Percentiles rank a stretch among this genome's conserved stretches.
phyloP scores from a whole-genome alignment of 2,888 invertebrate species.

The Diloba caeruleocephala region DNA sequence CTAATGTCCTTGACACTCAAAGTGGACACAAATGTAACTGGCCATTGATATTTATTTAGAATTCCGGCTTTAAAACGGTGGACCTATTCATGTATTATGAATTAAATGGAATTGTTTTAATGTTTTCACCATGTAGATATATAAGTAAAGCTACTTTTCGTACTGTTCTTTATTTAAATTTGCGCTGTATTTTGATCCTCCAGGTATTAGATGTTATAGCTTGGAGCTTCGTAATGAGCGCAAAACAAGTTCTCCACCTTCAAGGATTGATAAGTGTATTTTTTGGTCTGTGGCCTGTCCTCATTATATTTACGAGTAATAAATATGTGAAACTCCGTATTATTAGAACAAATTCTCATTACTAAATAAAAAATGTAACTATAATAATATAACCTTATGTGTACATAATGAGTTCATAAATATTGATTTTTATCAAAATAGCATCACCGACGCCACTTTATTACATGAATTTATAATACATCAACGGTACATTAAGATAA shows the following conservation, averaged over 20 bases:
- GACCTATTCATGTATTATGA: constrained; percentile 8
- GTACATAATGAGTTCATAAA: constrained; percentile 1
- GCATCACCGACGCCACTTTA: constrained; percentile 4
- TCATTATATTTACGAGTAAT: too few relatives aligned
- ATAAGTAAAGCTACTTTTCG: too few relatives aligned
- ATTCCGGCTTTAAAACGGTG: constrained; percentile 9
- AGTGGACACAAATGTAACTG: constrained; percentile 39
- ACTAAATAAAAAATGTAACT: neutral
- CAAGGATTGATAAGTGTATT: too few relatives aligned
- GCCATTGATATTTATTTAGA: constrained; percentile 32
- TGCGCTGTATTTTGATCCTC: too few relatives aligned
- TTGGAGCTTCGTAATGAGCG: too few relatives aligned
- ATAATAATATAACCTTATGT: neutral
- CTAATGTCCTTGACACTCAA: constrained; percentile 72
- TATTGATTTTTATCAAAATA: constrained; percentile 39
- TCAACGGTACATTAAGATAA: constrained; percentile 10
- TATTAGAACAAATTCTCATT: neutral
- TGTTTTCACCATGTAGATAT: too few relatives aligned
- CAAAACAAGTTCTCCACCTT: too few relatives aligned
- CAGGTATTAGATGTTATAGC: too few relatives aligned
- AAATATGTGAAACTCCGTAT: too few relatives aligned
- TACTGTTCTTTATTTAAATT: too few relatives aligned
- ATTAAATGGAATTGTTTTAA: neutral
- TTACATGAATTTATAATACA: constrained; percentile 10
- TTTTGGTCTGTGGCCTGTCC: too few relatives aligned